Evolutionary conservation across 2,888 invertebrate genomes (phyloP).

Genomic region (Trichogramma evanescens): DNA sequence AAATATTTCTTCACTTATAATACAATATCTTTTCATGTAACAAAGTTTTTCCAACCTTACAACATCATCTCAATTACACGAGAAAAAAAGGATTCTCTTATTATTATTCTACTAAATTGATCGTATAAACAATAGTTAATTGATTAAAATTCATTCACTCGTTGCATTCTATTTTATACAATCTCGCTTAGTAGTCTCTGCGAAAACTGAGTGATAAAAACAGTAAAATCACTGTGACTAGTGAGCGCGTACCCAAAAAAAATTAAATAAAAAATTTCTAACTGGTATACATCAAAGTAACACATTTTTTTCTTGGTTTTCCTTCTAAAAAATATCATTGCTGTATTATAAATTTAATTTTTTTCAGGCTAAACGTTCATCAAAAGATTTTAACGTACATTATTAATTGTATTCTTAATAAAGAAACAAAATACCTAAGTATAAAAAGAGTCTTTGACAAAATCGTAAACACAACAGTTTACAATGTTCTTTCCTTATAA

Average conservation of each 20-base stretch:
- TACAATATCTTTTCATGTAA: too few relatives aligned
- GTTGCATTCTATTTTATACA: constrained; percentile 17
- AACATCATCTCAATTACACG: too few relatives aligned
- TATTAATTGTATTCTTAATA: neutral
- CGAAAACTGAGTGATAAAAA: constrained; percentile 34
- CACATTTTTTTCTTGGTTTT: neutral
- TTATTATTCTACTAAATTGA: too few relatives aligned
- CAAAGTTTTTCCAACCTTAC: too few relatives aligned
- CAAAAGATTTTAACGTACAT: constrained; percentile 4
- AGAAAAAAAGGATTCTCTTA: too few relatives aligned
- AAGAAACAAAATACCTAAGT: neutral
- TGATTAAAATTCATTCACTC: constrained; percentile 17
- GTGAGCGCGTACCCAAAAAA: constrained; percentile 43
- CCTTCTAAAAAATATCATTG: neutral
- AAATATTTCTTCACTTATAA: too few relatives aligned
- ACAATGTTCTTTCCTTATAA: neutral
- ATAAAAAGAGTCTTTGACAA: constrained; percentile 4
- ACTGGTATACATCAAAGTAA: neutral
- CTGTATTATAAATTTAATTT: neutral
- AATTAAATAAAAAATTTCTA: constrained; percentile 22
- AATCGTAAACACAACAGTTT: neutral
- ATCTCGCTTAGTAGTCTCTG: constrained; percentile 28
- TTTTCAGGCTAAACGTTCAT: constrained; percentile 10
- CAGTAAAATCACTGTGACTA: constrained; percentile 45
- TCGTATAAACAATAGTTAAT: too few relatives aligned